phyloP scores from a whole-genome alignment of 2,888 invertebrate genomes.

The Meteorus cinctellus region DNA sequence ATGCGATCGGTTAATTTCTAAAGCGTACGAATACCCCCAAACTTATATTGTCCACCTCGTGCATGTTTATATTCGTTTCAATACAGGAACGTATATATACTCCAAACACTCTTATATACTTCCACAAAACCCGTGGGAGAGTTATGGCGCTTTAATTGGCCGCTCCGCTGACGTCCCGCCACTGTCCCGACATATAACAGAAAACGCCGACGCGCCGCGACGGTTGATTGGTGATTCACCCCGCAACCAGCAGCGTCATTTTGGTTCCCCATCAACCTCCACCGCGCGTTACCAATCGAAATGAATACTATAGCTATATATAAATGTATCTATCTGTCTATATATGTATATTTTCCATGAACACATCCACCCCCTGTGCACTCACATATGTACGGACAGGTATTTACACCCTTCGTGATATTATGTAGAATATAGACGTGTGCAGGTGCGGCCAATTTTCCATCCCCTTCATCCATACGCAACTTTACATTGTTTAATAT shows the following conservation, averaged over 20 bases:
- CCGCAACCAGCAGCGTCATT: conserved; percentile 41
- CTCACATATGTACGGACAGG: conserved; percentile 4
- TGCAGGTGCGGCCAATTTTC: conserved; percentile 33
- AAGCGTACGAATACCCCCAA: conserved; percentile 46
- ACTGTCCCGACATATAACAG: conserved; percentile 36
- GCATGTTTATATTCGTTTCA: conserved; percentile 1
- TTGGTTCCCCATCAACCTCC: conserved; percentile 10
- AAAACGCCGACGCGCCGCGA: conserved; percentile 42
- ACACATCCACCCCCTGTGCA: not conserved
- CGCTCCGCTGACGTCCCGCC: conserved; percentile 38
- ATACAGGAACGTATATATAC: not conserved
- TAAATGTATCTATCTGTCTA: not conserved
- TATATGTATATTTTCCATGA: conserved; percentile 9
- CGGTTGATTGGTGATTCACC: conserved; percentile 68
- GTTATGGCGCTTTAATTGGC: conserved; percentile 60
- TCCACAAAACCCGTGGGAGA: conserved; percentile 56
- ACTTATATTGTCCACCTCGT: conserved; percentile 4
- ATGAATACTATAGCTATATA: not conserved
- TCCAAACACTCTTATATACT: conserved; percentile 24
- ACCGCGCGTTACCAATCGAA: conserved; percentile 19
- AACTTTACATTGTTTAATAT: conserved; percentile 26
- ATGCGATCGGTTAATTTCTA: conserved; percentile 56
- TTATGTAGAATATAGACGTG: not conserved
- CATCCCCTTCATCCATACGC: conserved; percentile 15
- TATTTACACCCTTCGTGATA: conserved; percentile 30